Evolutionary conservation across 2,797 vertebrate genomes (phyloP), one percentile per base, ranked within the genome.

Genomic region (Argya squamiceps): DNA sequence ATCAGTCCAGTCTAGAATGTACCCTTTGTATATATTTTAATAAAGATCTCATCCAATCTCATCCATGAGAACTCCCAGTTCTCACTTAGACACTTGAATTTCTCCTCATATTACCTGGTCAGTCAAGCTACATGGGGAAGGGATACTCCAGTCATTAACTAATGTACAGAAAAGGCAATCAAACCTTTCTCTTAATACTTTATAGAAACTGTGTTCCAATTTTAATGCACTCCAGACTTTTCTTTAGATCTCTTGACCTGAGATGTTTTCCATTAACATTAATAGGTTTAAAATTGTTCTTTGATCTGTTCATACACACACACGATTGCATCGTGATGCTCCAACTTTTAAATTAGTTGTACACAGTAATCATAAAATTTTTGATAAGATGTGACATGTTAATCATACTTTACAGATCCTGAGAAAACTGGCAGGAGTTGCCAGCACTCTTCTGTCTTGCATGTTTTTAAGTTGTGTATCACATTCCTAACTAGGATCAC

Each of bases 361-460:
- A 60, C 74, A 60, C 20, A 37, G 21, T 83, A 84, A 95, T 93
- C 62, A 87, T 89, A 80, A 93, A 89, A 78, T 84, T 58, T 93
- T 85, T 95, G 77, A 96, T 96, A 84, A 96, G 91, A 92, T 68
- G 36, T 88, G 79, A 84, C 88, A 76, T 84, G 96, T 97, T 96
- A 96, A 97, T 95, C 55, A 59, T 90, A 65, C 80, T 93, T 81
- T 86, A 74, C 84, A 65, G 77, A 85, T 87, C 84, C 74, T 83
- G 87, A 81, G 85, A 87, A 92, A 88, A 77, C 27, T 86, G 62
- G 23, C 53, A 80, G 65, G 44, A 76, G 32, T 63, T 90, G 71
- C 79, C 69, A 90, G 71, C 80, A 55, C 76, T 95, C 97, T 93
- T 92, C 52, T 53, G 41, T 94, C 67, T 83, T 92, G 34, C 27